These are phyloP conservation scores for Rhipidura dahli DNA, from an alignment of 2,113 vertebrate species.

Conservation along the genomic window DNA sequence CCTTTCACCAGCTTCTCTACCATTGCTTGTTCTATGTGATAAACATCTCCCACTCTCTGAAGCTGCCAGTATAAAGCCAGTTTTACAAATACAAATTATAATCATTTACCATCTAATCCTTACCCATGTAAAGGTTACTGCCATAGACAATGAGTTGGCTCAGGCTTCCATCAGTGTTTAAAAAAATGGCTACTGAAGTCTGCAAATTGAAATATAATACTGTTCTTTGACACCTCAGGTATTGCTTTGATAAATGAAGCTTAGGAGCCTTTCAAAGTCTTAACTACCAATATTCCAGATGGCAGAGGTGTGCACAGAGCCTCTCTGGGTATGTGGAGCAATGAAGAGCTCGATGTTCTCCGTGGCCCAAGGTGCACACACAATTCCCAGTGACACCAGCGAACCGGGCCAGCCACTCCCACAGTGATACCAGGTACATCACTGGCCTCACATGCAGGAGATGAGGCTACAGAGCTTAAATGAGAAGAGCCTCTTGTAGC, in stretches of 20 bases:
- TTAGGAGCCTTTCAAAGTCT: neutral
- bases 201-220: neutral
- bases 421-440: accelerated
- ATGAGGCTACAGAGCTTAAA: neutral
- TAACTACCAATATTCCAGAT: neutral
- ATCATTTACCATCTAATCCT: neutral
- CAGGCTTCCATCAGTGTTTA: neutral
- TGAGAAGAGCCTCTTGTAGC: neutral
- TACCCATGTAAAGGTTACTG: neutral
- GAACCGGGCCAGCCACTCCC: accelerated
- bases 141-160: neutral
- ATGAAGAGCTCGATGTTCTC: accelerated
- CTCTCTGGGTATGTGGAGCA: neutral
- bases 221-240: neutral
- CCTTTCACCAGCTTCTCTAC: neutral
- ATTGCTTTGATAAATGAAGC: neutral
- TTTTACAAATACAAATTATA: neutral
- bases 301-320: neutral
- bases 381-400: neutral
- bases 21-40: neutral
- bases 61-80: neutral
- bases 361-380: neutral
- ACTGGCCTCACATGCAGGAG: neutral
- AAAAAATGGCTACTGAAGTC: neutral
- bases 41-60: neutral